These are phyloP conservation scores for Torymus auratus DNA, from an alignment of 2,888 invertebrate species.

Conservation along the genomic window DNA sequence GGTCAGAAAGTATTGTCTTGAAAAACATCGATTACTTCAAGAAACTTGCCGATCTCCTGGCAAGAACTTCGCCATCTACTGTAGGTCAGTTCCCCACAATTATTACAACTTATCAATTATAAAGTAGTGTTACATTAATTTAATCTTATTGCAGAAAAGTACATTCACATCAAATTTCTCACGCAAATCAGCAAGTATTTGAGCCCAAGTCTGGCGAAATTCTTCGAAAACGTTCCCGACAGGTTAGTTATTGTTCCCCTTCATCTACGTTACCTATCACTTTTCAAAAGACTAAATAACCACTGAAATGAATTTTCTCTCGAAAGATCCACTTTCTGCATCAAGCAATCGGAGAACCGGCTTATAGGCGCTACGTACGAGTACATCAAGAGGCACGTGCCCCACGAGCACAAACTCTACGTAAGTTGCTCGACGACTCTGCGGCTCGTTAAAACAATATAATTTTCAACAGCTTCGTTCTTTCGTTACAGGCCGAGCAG, in stretches of 20 bases:
- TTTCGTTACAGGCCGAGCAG: slow-evolving; percentile 42
- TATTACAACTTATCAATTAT: neutral
- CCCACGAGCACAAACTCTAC: slow-evolving; percentile 45
- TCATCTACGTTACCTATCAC: neutral
- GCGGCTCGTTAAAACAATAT: too few species aligned
- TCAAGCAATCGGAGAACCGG: slow-evolving; percentile 47
- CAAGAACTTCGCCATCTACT: slow-evolving; percentile 35
- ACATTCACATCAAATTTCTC: slow-evolving; percentile 53
- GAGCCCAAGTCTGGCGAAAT: slow-evolving; percentile 40
- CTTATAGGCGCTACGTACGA: slow-evolving; percentile 51
- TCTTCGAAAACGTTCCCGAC: slow-evolving; percentile 45
- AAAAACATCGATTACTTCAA: slow-evolving; percentile 46
- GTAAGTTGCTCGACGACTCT: slow-evolving; percentile 37
- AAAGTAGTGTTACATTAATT: neutral
- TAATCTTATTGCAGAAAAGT: slow-evolving; percentile 38
- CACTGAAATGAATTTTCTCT: neutral
- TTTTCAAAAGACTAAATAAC: neutral
- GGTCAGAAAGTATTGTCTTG: slow-evolving; percentile 25
- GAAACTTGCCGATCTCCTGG: slow-evolving; percentile 38
- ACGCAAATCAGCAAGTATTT: slow-evolving; percentile 53
- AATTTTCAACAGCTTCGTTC: neutral
- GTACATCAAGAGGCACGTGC: slow-evolving; percentile 53
- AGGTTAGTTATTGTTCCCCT: slow-evolving; percentile 23
- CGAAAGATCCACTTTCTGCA: slow-evolving; percentile 52
- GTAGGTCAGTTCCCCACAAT: slow-evolving; percentile 18